Conservation (phyloP, 2,888 invertebrate genomes). For the Rhopalosiphum nymphaeae region DNA sequence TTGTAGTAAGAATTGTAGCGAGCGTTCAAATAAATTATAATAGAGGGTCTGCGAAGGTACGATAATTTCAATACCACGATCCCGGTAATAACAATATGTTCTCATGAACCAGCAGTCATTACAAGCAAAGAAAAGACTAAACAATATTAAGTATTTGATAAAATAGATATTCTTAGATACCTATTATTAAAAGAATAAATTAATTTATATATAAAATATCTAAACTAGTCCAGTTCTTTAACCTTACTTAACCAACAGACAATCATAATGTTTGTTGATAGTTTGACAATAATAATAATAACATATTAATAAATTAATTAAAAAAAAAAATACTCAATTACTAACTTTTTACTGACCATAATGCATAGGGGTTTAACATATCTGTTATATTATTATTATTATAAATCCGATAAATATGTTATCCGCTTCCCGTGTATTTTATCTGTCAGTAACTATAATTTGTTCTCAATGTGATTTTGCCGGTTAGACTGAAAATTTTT, state of each 20-base stretch:
- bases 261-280: slow-evolving; percentile 56
- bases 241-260: slow-evolving; percentile 51
- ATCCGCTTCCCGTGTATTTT: neutral
- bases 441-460: slow-evolving; percentile 49
- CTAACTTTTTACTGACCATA: slow-evolving; percentile 44
- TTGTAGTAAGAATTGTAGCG: slow-evolving; percentile 27
- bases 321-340: neutral
- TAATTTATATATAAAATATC: slow-evolving; percentile 20
- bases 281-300: slow-evolving; percentile 56
- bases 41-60: slow-evolving; percentile 38
- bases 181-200: slow-evolving; percentile 25
- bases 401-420: slow-evolving; percentile 28
- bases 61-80: slow-evolving; percentile 31
- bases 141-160: slow-evolving; percentile 61
- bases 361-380: slow-evolving; percentile 57
- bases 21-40: slow-evolving; percentile 46
- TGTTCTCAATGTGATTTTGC: slow-evolving; percentile 55
- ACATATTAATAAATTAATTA: neutral
- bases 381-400: slow-evolving; percentile 46
- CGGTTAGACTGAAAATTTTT: slow-evolving; percentile 55
- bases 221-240: slow-evolving; percentile 46
- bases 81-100: slow-evolving; percentile 43
- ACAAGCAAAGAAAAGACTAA: slow-evolving; percentile 64
- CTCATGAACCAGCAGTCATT: slow-evolving; percentile 62
- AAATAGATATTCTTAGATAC: slow-evolving; percentile 20